Percentiles rank a stretch among this genome's conserved stretches.
phyloP scores from a whole-genome alignment of 53 echinoderm and acorn worm genomes.

The Holothuria leucospilota region DNA sequence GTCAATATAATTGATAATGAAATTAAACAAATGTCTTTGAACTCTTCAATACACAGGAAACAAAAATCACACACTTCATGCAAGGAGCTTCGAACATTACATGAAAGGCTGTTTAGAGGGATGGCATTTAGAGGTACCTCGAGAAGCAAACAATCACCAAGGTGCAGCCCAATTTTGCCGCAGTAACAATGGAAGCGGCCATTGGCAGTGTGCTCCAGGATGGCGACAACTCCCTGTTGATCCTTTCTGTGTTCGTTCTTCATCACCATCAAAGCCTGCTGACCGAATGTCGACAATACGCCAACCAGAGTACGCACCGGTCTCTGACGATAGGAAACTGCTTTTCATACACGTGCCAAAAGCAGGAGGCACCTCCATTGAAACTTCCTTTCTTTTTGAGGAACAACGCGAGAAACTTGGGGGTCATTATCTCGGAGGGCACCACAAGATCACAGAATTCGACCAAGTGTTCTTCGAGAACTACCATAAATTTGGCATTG shows the following conservation, averaged over 20 bases:
- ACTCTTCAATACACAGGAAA: no score
- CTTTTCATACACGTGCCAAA: conserved; percentile 23
- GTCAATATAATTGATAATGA: no score
- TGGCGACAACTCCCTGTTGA: not conserved
- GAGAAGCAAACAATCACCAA: not conserved
- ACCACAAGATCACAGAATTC: conserved; percentile 24
- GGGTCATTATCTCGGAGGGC: conserved; percentile 3
- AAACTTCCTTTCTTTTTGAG: conserved; percentile 14
- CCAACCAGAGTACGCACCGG: not conserved
- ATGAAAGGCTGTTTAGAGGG: not conserved
- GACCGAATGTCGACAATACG: not conserved
- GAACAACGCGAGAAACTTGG: not conserved
- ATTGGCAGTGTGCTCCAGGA: conserved; percentile 3
- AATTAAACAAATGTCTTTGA: no score
- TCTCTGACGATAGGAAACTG: conserved; percentile 3
- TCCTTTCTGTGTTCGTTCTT: not conserved
- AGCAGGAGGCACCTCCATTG: not conserved
- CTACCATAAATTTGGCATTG: conserved; percentile 22
- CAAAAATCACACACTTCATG: no score
- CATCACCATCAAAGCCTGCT: not conserved
- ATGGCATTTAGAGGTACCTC: not conserved
- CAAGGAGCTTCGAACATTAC: not conserved
- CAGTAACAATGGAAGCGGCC: not conserved
- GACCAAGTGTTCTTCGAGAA: not conserved
- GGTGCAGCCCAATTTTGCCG: not conserved